A percentile compares a stretch with the other conserved stretches of the same genome.
These are phyloP conservation scores for Turnix velox DNA, from an alignment of 2,113 vertebrate species.

Conservation along the genomic window DNA sequence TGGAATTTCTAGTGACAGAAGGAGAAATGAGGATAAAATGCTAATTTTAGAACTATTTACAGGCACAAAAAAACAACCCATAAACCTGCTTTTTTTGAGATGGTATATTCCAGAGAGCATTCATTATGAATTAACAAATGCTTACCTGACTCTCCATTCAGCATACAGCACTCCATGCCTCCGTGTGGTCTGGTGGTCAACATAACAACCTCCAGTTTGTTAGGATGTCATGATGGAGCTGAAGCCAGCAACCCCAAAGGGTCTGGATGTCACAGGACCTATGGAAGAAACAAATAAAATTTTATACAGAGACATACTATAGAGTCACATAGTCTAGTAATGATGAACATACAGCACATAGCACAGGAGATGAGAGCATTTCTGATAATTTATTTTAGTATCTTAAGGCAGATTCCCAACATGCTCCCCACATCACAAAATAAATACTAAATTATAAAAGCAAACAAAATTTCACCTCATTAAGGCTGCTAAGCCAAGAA, in stretches of 20 bases:
- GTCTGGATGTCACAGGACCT: not conserved
- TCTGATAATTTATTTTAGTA: not conserved
- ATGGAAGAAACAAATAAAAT: not conserved
- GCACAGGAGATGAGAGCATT: not conserved
- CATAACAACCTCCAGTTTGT: not conserved
- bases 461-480: not conserved
- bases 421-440: not conserved
- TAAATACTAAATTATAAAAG: not conserved
- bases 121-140: not conserved
- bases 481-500: not conserved
- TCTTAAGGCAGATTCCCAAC: not conserved
- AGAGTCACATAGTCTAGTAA: not conserved
- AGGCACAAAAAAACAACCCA: not conserved
- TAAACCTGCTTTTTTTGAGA: not conserved
- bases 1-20: not conserved
- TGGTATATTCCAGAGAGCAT: not conserved
- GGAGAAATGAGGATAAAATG: not conserved
- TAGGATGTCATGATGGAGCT: not conserved
- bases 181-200: accelerated
- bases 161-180: not conserved
- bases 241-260: not conserved
- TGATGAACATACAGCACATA: not conserved
- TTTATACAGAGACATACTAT: not conserved
- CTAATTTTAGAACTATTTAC: not conserved
- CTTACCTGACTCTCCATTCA: not conserved